A percentile compares a stretch with the other conserved stretches of the same genome.
Evolutionary conservation across 2,113 vertebrate species (phyloP).

Genomic region (Ploceus nigricollis): DNA sequence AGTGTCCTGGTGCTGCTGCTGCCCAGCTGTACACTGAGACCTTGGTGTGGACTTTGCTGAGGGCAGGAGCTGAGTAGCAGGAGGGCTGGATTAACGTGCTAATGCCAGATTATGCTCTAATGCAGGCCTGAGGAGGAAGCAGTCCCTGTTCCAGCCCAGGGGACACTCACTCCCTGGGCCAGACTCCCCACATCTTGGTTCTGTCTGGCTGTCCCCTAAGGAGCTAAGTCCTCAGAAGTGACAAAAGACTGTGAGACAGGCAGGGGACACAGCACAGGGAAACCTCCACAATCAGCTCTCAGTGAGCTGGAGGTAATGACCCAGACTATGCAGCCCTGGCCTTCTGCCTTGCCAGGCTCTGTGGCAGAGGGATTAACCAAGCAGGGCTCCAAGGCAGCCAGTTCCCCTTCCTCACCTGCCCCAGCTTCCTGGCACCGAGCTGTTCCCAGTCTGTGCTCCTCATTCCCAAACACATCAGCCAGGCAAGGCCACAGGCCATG

Average conservation of each 20-base stretch:
- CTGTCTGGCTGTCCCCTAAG: background rate
- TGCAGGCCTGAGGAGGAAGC: constrained; percentile 6
- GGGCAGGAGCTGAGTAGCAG: background rate
- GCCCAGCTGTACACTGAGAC: background rate
- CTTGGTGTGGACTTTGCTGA: background rate
- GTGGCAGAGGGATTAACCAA: background rate
- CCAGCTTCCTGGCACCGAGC: background rate
- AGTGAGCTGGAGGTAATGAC: background rate
- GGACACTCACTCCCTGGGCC: background rate
- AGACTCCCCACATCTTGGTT: background rate
- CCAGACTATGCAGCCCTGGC: background rate
- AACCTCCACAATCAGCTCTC: background rate
- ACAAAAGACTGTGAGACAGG: background rate
- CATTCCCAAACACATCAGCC: background rate
- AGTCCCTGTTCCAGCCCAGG: background rate
- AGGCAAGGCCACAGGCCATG: background rate
- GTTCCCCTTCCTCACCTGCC: background rate
- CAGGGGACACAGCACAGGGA: background rate
- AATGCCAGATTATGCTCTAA: constrained; percentile 62
- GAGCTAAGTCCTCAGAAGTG: background rate
- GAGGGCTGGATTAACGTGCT: constrained; percentile 18
- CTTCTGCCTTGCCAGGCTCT: background rate
- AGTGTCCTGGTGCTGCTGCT: background rate
- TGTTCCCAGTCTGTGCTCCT: background rate
- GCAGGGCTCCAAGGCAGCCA: background rate